A percentile compares a stretch with the other conserved stretches of the same genome.
phyloP scores from a whole-genome alignment of 1,140 invertebrate genomes.

The Drosophila nigromelanica region DNA sequence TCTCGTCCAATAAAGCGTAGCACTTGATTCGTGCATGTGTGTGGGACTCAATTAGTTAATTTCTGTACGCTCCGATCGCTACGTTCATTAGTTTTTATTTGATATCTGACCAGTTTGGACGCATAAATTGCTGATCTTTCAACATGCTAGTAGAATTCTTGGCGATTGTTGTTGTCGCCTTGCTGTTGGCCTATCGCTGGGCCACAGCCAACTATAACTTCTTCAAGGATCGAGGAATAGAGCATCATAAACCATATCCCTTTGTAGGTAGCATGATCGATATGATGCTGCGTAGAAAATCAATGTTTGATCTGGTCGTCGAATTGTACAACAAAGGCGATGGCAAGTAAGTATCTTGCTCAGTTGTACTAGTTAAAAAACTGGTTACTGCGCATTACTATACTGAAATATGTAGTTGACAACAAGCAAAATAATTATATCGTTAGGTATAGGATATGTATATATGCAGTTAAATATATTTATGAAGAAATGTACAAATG shows the following conservation, averaged over 20 bases:
- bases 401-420: too few species aligned
- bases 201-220: constrained; percentile 60
- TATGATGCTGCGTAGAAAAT: constrained; percentile 42
- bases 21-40: background rate
- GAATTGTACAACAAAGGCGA: constrained; percentile 62
- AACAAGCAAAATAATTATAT: too few species aligned
- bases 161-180: constrained; percentile 39
- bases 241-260: constrained; percentile 52
- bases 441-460: too few species aligned
- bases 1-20: constrained; percentile 2
- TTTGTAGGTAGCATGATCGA: constrained; percentile 63
- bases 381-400: constrained; percentile 7
- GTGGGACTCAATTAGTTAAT: constrained; percentile 13
- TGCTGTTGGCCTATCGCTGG: constrained; percentile 69
- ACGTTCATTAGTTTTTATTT: background rate
- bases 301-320: constrained; percentile 64
- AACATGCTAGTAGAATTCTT: constrained; percentile 65
- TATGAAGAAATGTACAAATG: too few species aligned
- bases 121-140: constrained; percentile 4
- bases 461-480: too few species aligned
- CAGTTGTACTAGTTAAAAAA: background rate
- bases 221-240: constrained; percentile 66
- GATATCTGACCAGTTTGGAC: constrained; percentile 2
- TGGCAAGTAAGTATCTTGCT: constrained; percentile 58
- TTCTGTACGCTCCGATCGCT: constrained; percentile 10